Conservation (phyloP, 2,797 vertebrate species). For the Periparus ater region DNA sequence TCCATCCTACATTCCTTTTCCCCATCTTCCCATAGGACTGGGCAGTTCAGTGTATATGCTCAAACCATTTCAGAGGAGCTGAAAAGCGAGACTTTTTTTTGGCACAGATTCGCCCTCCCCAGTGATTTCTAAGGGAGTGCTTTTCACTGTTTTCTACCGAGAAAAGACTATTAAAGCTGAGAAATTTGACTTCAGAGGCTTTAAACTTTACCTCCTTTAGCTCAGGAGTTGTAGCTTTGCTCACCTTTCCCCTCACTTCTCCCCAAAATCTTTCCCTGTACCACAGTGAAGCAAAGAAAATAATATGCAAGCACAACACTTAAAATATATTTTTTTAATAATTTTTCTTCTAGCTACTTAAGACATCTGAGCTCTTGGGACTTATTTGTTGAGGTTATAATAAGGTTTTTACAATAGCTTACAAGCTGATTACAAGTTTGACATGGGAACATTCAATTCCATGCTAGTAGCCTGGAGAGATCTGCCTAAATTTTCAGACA, state of each 20-base stretch:
- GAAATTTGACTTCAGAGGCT: background rate
- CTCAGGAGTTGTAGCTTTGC: background rate
- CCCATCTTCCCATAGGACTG: background rate
- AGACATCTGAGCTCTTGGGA: background rate
- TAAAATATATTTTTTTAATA: background rate
- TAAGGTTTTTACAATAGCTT: conserved; percentile 2
- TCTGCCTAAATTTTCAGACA: background rate
- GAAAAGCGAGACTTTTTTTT: background rate
- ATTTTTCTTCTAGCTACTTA: background rate
- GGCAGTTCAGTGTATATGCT: background rate
- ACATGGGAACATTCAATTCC: background rate
- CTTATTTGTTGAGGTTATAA: background rate
- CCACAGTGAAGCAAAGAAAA: background rate
- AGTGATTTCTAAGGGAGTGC: background rate
- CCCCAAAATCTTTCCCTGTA: background rate
- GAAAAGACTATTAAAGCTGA: background rate
- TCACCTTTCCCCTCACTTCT: background rate
- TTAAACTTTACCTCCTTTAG: background rate
- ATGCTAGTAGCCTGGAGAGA: background rate
- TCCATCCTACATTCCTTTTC: background rate
- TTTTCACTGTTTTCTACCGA: background rate
- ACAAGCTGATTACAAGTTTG: background rate
- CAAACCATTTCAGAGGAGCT: background rate
- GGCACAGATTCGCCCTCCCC: background rate
- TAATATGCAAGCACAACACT: background rate